A percentile compares a stretch with the other conserved stretches of the same genome.
Conservation (phyloP, 2,888 invertebrate species). For the Limnephilus marmoratus region DNA sequence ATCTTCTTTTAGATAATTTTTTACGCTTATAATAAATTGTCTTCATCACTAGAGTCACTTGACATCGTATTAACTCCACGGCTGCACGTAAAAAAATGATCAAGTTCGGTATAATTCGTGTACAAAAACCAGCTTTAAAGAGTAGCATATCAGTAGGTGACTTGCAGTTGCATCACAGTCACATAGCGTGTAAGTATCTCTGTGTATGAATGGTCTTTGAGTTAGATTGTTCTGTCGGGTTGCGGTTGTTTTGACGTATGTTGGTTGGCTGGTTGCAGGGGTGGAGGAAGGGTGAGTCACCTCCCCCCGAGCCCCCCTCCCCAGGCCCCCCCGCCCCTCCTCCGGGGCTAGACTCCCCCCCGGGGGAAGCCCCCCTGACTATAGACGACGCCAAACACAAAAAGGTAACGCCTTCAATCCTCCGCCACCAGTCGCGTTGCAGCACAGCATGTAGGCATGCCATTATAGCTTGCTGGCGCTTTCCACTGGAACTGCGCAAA, state of each 20-base stretch:
- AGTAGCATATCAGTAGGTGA: too few species aligned
- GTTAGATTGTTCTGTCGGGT: background rate
- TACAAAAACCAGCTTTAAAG: too few species aligned
- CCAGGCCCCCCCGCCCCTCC: conserved; percentile 61
- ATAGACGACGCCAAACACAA: conserved; percentile 63
- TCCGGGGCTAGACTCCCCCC: conserved; percentile 51
- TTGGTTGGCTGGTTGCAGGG: conserved; percentile 63
- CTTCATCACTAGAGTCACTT: too few species aligned
- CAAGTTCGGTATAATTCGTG: too few species aligned
- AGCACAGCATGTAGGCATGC: conserved; percentile 17
- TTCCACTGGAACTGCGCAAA: background rate
- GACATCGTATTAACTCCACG: too few species aligned
- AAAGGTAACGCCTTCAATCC: conserved; percentile 59
- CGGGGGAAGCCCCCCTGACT: conserved; percentile 57
- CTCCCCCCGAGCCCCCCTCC: conserved; percentile 61
- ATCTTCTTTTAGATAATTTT: too few species aligned
- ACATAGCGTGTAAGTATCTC: too few species aligned
- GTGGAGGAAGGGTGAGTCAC: conserved; percentile 66
- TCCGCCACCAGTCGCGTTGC: background rate
- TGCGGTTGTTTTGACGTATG: conserved; percentile 44
- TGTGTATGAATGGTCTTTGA: too few species aligned
- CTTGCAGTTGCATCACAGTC: too few species aligned
- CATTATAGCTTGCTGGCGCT: background rate
- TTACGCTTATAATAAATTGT: too few species aligned
- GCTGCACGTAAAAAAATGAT: too few species aligned